phyloP scores from a whole-genome alignment of 2,113 vertebrate species.

The Pseudopodoces humilis region DNA sequence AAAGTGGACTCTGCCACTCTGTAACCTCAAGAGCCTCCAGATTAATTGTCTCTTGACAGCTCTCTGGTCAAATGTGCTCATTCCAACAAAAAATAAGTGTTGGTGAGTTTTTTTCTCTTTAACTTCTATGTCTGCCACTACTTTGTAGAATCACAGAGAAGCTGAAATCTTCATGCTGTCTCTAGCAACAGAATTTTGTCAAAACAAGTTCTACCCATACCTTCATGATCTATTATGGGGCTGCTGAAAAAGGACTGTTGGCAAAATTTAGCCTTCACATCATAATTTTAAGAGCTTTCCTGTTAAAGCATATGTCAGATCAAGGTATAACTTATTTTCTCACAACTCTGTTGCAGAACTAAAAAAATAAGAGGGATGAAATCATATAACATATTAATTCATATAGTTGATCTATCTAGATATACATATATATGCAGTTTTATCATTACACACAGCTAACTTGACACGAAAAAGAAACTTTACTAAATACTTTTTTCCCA shows the following conservation, averaged over 20 bases:
- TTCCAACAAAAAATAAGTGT: neutral
- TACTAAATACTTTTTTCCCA: neutral
- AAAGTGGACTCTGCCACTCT: neutral
- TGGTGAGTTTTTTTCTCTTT: fast-evolving
- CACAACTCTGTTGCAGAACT: neutral
- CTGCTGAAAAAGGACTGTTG: neutral
- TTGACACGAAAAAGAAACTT: neutral
- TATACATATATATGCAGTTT: neutral
- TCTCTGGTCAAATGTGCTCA: neutral
- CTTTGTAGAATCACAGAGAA: neutral
- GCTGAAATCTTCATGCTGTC: neutral
- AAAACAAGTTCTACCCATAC: neutral
- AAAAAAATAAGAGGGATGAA: neutral
- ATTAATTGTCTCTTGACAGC: neutral
- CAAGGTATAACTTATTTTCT: neutral
- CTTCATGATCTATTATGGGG: neutral
- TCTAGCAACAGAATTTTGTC: neutral
- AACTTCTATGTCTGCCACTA: neutral
- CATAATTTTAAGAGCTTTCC: neutral
- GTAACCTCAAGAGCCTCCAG: neutral
- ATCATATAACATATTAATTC: neutral
- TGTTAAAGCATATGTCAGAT: neutral
- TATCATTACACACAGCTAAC: neutral
- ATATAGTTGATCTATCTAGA: neutral
- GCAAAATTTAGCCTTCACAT: neutral